Base-by-base conservation (phyloP, 2,797 vertebrate genomes). In the Mergus octosetaceus region DNA sequence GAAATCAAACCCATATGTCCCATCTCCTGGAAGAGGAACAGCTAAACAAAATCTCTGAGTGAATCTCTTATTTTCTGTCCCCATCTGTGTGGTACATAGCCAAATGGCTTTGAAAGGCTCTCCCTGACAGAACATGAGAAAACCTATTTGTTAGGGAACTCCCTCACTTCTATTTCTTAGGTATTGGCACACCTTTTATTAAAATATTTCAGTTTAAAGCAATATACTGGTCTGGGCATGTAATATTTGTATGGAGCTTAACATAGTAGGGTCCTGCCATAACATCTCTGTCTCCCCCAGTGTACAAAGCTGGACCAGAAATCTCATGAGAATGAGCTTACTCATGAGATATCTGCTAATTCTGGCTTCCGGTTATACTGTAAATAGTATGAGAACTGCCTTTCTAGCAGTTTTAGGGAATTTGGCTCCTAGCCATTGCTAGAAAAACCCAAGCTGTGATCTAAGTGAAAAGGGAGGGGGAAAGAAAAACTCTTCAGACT, bases 371-470 rank as follows among this genome's bases (percentile, higher is more conserved):
- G 74, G 85, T 94, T 94, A 47, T 71, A 57, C 83, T 93, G 91
- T 90, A 96, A 96, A 96, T 94, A 94, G 91, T 89, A 90, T 89
- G 91, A 93, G 95, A 97, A 94, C 86, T 95, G 94, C 88, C 88
- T 93, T 94, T 69, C 77, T 89, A 95, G 86, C 86, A 95, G 91
- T 92, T 95, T 95, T 93, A 69, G 90, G 54, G 94, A 94, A 94
- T 92, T 90, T 97, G 96, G 94, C 95, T 94, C 47, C 24, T 54
- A 80, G 86, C 88, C 90, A 89, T 80, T 74, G 28, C 68, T 96
- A 83, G 91, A 96, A 90, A 87, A 96, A 64, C 74, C 81, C 85
- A 93, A 90, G 57, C 83, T 93, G 91, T 79, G 75, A 90, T 74
- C 69, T 76, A 77, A 95, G 71, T 36, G 71, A 69, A 94, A 90